Base-by-base conservation (phyloP, 2,113 vertebrate species). In the Brachyhypopomus gauderio region DNA sequence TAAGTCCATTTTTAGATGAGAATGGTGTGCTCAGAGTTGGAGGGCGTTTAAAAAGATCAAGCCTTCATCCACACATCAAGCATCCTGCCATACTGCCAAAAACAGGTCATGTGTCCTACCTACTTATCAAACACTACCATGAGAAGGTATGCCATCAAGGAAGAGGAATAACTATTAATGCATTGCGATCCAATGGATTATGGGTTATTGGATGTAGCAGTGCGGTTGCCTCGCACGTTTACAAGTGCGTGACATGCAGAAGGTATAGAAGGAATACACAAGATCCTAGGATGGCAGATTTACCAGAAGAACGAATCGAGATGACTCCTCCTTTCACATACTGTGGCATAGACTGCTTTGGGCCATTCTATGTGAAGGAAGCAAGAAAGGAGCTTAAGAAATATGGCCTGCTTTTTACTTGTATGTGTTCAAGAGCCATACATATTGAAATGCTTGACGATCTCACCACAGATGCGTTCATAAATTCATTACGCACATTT, bases 91-190 rank as follows among this genome's bases (percentile, higher is more conserved):
- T 82, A 5, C 2, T 82, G 20, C 74, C 80, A 55, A 75, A 66
- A 22, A 7, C 2, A n/a, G 22, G 23, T 27, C 59, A 77, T 58
- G 22, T 82, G n/a, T 72, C 80, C 20, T 17, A 17, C 23, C 11
- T 71, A 22, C 20, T 71, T 1, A 71, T 71, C 12, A 71, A 71
- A 56, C 63, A 85, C 14, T 69, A 76, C 23, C 70, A 79, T 72
- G 72, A 82, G 41, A 38, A 20, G 8, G 81, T 80, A 5, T 6
- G 23, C 9, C 82, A 86, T 27, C 78, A 84, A 66, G 76, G 82
- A 17, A 48, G 69, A 66, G 78, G 59, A 27, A 81, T 64, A 34
- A 85, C 77, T 9, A 23, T 66, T 3, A 82, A 82, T 23, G 55
- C 74, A 20, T 23, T 85, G 8, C 60, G 80, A n/a, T 58, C 80